Evolutionary conservation across 2,113 vertebrate genomes (phyloP).

Genomic region (Grammomys dolichurus): DNA sequence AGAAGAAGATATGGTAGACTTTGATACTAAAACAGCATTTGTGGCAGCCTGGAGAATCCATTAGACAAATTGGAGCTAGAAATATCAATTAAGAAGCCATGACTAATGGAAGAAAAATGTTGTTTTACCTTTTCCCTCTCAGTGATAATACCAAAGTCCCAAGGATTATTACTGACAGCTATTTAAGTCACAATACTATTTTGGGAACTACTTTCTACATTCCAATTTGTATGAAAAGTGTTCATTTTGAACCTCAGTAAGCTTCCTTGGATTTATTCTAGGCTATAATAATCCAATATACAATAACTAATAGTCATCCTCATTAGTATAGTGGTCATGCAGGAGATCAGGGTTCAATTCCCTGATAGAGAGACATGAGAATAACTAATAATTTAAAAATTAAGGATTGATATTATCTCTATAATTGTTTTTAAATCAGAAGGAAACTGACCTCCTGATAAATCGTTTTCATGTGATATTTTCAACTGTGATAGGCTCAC

Average conservation of each 20-base stretch:
- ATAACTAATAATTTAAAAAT: not conserved
- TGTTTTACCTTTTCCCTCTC: not conserved
- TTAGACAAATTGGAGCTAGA: not conserved
- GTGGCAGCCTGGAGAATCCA: not conserved
- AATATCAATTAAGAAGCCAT: not conserved
- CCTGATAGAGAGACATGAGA: not conserved
- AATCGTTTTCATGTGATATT: not conserved
- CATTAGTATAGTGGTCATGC: not conserved
- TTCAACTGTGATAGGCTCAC: not conserved
- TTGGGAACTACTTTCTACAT: not conserved
- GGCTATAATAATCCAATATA: not conserved
- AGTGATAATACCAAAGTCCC: not conserved
- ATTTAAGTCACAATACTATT: not conserved
- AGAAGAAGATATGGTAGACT: not conserved
- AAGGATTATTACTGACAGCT: not conserved
- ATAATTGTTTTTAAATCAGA: not conserved
- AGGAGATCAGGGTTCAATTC: not conserved
- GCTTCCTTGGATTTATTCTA: not conserved
- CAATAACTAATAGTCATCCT: not conserved
- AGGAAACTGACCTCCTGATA: not conserved
- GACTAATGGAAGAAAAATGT: not conserved
- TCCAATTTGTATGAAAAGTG: conserved; percentile 15
- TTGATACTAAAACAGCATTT: not conserved
- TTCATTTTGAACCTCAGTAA: conserved; percentile 38
- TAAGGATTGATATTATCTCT: not conserved